These are phyloP conservation scores for Hippoglossus stenolepis DNA, from an alignment of 2,113 vertebrate genomes.

Conservation along the genomic window DNA sequence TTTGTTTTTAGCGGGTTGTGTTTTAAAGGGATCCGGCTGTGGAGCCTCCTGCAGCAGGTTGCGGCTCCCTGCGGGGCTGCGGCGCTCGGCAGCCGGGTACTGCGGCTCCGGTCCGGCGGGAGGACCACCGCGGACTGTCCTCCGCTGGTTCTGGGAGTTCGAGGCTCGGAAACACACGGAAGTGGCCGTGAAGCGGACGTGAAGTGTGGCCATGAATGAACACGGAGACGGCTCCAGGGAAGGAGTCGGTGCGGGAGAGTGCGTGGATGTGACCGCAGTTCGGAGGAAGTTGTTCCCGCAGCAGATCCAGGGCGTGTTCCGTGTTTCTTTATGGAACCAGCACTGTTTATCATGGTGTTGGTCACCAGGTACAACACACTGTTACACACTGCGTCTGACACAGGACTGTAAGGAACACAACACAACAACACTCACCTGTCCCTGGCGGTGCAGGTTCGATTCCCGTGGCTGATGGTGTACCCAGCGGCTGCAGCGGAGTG, in stretches of 20 bases:
- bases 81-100: conserved; percentile 29
- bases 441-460: no score
- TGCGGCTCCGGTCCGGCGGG: conserved; percentile 55
- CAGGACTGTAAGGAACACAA: conserved; percentile 8
- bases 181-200: neutral
- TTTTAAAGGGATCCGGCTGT: no score
- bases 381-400: neutral
- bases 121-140: conserved; percentile 51
- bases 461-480: no score
- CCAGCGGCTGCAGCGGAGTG: neutral
- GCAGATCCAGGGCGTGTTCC: conserved; percentile 72
- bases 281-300: conserved; percentile 37
- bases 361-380: neutral
- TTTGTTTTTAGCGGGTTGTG: no score
- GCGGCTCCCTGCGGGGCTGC: conserved; percentile 38
- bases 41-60: conserved; percentile 43
- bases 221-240: neutral
- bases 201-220: neutral
- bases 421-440: conserved; percentile 4
- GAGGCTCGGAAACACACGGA: neutral
- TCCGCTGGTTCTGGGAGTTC: neutral
- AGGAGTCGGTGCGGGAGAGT: neutral
- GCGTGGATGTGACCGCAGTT: conserved; percentile 39
- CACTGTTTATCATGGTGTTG: no score
- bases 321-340: conserved; percentile 7